Percentiles rank a stretch among this genome's conserved stretches.
Evolutionary conservation across 2,113 vertebrate genomes (phyloP).

Genomic region (Brienomyrus brachyistius): DNA sequence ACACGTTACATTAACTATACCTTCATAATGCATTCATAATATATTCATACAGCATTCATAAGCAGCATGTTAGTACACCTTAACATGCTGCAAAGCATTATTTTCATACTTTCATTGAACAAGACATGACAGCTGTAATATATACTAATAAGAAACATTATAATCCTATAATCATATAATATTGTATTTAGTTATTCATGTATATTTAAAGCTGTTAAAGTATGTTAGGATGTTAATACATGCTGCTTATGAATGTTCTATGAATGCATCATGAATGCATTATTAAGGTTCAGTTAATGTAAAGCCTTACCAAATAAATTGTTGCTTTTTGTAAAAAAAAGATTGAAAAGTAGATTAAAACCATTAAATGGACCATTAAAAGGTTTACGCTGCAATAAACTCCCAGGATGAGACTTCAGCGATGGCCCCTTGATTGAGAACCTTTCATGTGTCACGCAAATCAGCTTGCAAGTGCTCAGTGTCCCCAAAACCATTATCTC

Average conservation of each 20-base stretch:
- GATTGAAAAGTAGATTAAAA: not conserved
- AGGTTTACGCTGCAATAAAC: not conserved
- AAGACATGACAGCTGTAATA: not conserved
- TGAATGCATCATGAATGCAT: not conserved
- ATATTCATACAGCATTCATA: not conserved
- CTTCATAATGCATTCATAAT: not conserved
- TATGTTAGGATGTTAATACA: not conserved
- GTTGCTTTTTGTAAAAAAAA: not conserved
- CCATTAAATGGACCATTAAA: not conserved
- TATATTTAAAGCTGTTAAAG: not conserved
- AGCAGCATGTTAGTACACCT: not conserved
- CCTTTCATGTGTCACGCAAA: conserved; percentile 11
- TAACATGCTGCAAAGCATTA: not conserved
- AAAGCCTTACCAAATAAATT: not conserved
- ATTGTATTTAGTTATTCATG: not conserved
- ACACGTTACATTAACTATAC: not conserved
- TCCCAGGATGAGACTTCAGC: not conserved
- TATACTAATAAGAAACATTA: not conserved
- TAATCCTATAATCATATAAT: not conserved
- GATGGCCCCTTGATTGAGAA: not conserved
- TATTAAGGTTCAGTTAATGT: not conserved
- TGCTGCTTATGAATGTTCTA: not conserved
- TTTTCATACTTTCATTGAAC: not conserved
- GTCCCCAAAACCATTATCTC: conserved; percentile 20
- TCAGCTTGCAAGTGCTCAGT: not conserved